These are phyloP conservation scores for Manis crassicaudata DNA, from an alignment of 2,797 vertebrate species.

Conservation along the genomic window DNA sequence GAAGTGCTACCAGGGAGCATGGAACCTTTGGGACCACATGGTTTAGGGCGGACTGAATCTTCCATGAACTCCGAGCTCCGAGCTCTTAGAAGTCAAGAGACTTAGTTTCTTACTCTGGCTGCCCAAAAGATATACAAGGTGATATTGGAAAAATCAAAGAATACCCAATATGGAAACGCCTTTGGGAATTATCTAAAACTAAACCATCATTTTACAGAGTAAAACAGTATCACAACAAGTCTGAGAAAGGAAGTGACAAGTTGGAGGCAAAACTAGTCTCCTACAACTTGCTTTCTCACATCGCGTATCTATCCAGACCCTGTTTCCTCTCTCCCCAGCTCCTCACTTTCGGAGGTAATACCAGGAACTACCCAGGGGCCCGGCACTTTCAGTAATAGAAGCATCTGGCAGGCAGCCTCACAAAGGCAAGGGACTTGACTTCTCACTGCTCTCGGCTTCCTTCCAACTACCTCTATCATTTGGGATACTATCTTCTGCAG, in stretches of 20 bases:
- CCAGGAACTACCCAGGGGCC: neutral
- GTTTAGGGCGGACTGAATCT: neutral
- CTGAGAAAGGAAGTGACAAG: neutral
- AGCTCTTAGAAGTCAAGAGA: neutral
- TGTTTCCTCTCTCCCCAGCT: neutral
- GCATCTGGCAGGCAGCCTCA: neutral
- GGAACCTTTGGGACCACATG: neutral
- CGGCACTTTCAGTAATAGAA: neutral
- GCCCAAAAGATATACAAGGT: neutral
- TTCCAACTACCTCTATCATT: neutral
- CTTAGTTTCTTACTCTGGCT: neutral
- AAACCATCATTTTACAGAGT: neutral
- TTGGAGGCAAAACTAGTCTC: neutral
- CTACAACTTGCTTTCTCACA: neutral
- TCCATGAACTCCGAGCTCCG: neutral
- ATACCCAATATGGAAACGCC: neutral
- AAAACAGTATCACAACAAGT: neutral
- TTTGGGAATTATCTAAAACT: neutral
- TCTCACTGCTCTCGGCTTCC: constrained; percentile 11
- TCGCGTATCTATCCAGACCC: neutral
- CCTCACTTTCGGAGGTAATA: neutral
- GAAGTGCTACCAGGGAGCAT: constrained; percentile 10
- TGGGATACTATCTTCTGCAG: neutral
- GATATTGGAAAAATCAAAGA: neutral
- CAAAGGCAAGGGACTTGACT: neutral